Conservation (phyloP, 2,888 invertebrate genomes). For the Salpingus planirostris region DNA sequence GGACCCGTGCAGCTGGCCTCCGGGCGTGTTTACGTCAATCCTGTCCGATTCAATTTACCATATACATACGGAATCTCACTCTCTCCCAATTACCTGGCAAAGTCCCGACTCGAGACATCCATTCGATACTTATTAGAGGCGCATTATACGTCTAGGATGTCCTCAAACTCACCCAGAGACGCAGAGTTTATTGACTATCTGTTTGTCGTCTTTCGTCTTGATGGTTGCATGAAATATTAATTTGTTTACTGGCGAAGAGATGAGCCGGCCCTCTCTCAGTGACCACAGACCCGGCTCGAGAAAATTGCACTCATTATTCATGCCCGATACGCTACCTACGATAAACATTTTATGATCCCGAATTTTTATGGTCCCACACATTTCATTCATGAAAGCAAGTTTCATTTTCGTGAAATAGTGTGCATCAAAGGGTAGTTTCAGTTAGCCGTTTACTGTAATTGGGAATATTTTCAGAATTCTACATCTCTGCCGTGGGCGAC, state of each 20-base stretch:
- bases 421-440: no score
- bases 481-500: slow-evolving; percentile 56
- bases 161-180: slow-evolving; percentile 15
- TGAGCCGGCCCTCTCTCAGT: not conserved
- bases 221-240: slow-evolving; percentile 16
- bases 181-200: slow-evolving; percentile 15
- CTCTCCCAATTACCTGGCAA: no score
- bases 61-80: no score
- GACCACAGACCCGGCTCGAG: no score
- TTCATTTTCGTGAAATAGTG: no score
- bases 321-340: slow-evolving; percentile 6
- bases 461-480: slow-evolving; percentile 48
- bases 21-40: no score
- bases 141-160: no score
- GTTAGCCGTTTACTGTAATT: slow-evolving; percentile 10
- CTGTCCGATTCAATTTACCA: no score
- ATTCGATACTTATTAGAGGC: no score
- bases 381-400: slow-evolving; percentile 15
- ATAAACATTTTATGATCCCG: not conserved
- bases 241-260: slow-evolving; percentile 12
- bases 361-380: slow-evolving; percentile 11
- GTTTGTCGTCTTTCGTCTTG: slow-evolving; percentile 8
- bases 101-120: no score
- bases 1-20: no score
- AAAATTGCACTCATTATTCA: slow-evolving; percentile 14